Evolutionary conservation across 2,797 vertebrate species (phyloP), one percentile per base, ranked within the genome.

Genomic region (Merluccius polli): DNA sequence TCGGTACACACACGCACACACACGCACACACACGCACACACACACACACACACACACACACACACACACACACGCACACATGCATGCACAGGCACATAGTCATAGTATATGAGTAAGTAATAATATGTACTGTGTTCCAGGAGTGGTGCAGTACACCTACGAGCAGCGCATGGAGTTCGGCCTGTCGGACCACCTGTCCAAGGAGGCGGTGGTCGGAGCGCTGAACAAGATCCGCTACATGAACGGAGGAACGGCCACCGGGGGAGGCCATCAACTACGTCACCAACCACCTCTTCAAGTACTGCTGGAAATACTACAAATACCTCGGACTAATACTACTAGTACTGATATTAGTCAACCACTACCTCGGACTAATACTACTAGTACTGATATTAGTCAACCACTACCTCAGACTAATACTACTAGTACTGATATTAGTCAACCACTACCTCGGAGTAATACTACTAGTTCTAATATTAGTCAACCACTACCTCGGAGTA

Each of bases 211-310:
- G 32, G 79, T 97, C 72, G 85, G 82, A 0, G 97, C 95, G 2
- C 83, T 98, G 74, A 90, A 84, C 36, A 93, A 82, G 74, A 96
- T 99, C 81, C 91, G 84, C 2, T 99, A 99, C 80, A 97, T 98
- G 96, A 98, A 95, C 0, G 97, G 97, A n/a, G 97, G 97, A 11
- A 98, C 97, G 0, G 95, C 97, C 2, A 98, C 97, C 0, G 97
- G 97, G n/a, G 0, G 94, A 94, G 0, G 97, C 97, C 85, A 96
- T 99, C 80, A 90, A 88, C 27, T 97, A 91, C 87, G 89, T 93
- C 8, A 77, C 92, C 36, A 90, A 92, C 82, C 94, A 92, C 0
- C 92, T 98, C 29, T 99, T 95, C 80, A 81, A 32, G 67, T 73
- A 84, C 73, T 73, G 76, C 5, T 72, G 8, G 52, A 18, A 71